phyloP scores from a whole-genome alignment of 2,797 vertebrate genomes.

The Parotocinclus haroldoi region DNA sequence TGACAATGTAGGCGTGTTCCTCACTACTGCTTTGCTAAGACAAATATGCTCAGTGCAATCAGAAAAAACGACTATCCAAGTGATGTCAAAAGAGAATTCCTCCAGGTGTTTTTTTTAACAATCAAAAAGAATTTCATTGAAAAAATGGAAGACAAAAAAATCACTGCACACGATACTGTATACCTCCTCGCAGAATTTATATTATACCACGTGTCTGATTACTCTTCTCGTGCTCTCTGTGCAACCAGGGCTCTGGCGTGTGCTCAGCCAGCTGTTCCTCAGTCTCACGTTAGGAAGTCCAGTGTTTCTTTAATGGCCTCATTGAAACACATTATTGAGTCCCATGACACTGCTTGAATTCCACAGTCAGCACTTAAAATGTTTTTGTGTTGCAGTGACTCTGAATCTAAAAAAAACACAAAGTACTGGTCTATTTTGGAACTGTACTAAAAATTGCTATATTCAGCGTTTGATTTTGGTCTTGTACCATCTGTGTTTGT shows the following conservation, averaged over 20 bases:
- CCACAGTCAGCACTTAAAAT: not conserved
- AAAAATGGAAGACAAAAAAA: too few relatives aligned
- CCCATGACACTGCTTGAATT: conserved; percentile 20
- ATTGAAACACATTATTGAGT: conserved; percentile 39
- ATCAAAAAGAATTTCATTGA: too few relatives aligned
- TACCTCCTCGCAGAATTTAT: conserved; percentile 52
- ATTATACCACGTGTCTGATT: conserved; percentile 43
- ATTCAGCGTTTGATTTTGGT: too few relatives aligned
- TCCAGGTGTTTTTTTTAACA: too few relatives aligned
- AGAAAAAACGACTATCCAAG: too few relatives aligned
- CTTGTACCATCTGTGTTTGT: conserved; percentile 9
- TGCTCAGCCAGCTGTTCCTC: conserved; percentile 17
- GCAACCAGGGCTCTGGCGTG: conserved; percentile 14
- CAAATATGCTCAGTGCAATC: too few relatives aligned
- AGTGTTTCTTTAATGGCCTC: conserved; percentile 42
- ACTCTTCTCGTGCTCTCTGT: conserved; percentile 45
- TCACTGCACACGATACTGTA: too few relatives aligned
- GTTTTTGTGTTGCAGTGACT: not conserved
- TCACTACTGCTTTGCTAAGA: too few relatives aligned
- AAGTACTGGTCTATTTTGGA: not conserved
- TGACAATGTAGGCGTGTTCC: not conserved
- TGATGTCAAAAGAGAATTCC: too few relatives aligned
- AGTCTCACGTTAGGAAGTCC: not conserved
- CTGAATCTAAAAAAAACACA: not conserved
- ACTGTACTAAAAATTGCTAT: too few relatives aligned